Evolutionary conservation across 2,888 invertebrate species (phyloP).

Genomic region (Lissonota sp.): DNA sequence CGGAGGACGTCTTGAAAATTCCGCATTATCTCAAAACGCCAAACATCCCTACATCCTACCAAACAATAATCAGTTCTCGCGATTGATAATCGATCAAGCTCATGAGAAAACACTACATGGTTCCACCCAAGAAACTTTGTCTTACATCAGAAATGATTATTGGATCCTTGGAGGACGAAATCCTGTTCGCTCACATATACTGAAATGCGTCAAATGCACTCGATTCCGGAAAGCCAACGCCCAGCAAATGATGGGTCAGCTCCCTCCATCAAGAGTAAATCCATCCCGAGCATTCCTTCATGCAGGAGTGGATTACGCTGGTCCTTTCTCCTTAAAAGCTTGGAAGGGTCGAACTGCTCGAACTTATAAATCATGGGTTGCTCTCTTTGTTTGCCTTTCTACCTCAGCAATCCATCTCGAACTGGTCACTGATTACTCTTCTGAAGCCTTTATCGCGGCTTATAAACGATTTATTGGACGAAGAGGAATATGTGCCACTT

Average conservation of each 20-base stretch:
- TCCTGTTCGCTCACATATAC: conserved; percentile 32
- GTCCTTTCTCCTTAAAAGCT: conserved; percentile 50
- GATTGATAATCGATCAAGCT: conserved; percentile 45
- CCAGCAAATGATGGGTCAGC: conserved; percentile 61
- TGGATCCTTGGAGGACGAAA: conserved; percentile 58
- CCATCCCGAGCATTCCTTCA: too few relatives aligned
- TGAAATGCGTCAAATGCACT: conserved; percentile 60
- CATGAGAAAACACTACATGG: conserved; percentile 53
- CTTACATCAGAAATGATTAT: conserved; percentile 27
- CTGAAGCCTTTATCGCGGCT: conserved; percentile 62
- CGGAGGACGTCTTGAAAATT: not conserved
- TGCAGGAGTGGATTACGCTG: conserved; percentile 31
- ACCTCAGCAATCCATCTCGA: conserved; percentile 54
- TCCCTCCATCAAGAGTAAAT: conserved; percentile 28
- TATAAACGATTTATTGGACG: conserved; percentile 62
- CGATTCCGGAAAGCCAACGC: conserved; percentile 22
- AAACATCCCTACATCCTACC: conserved; percentile 57
- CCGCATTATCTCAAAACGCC: conserved; percentile 19
- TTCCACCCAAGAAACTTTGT: conserved; percentile 57
- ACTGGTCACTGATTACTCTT: conserved; percentile 59
- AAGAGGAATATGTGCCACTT: conserved; percentile 49
- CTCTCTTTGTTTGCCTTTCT: too few relatives aligned
- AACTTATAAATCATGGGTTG: conserved; percentile 47
- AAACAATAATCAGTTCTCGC: conserved; percentile 17
- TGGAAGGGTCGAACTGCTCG: conserved; percentile 33